A percentile compares a stretch with the other conserved stretches of the same genome.
phyloP scores from a whole-genome alignment of 2,113 vertebrate genomes.

The Megalops atlanticus region DNA sequence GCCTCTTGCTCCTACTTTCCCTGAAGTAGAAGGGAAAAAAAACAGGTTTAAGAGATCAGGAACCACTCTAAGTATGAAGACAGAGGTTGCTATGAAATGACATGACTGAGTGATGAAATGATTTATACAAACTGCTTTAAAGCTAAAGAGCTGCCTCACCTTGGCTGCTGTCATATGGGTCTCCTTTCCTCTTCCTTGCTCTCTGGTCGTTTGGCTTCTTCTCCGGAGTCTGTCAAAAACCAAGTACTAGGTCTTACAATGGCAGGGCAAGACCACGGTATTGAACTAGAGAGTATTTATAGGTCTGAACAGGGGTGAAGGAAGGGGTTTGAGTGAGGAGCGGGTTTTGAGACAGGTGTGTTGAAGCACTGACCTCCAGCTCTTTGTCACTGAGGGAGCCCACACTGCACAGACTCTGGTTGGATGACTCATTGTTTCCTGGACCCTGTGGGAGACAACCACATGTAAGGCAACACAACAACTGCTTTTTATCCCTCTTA shows the following conservation, averaged over 20 bases:
- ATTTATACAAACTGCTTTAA: too few relatives aligned
- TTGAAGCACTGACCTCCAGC: constrained; percentile 79
- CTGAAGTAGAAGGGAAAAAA: constrained; percentile 60
- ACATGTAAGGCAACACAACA: constrained; percentile 14
- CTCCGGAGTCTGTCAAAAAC: constrained; percentile 81
- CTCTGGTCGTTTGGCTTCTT: constrained; percentile 90
- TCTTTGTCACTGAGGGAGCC: constrained; percentile 95
- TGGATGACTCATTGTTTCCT: constrained; percentile 91
- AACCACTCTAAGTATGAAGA: not conserved
- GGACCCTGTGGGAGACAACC: constrained; percentile 71
- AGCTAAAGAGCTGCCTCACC: constrained; percentile 64
- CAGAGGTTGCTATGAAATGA: not conserved
- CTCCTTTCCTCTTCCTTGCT: constrained; percentile 90
- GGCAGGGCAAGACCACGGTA: not conserved
- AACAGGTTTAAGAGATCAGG: not conserved
- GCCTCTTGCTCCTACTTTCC: constrained; percentile 85
- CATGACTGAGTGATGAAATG: not conserved
- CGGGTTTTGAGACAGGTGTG: not conserved
- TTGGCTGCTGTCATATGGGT: constrained; percentile 84
- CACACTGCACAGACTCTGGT: constrained; percentile 92
- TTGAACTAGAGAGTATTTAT: not conserved
- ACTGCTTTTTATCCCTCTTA: not conserved
- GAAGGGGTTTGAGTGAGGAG: not conserved
- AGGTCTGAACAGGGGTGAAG: not conserved
- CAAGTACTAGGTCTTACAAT: not conserved